Evolutionary conservation across 2,888 invertebrate species (phyloP), one percentile per base, ranked within the genome.

Genomic region (Macropis europaea): DNA sequence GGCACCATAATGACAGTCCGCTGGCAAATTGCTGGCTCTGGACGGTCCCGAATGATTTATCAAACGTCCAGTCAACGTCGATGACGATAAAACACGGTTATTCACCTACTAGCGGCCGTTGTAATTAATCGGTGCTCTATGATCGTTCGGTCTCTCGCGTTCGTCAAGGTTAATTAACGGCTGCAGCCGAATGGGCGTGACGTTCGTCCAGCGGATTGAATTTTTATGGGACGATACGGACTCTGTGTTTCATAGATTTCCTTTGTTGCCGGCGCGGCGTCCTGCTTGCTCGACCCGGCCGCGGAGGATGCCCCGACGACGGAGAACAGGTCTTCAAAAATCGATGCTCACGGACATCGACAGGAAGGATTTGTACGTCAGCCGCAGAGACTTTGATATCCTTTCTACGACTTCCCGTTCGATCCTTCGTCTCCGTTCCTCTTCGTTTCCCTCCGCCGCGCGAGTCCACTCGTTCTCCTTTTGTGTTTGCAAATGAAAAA

Each of bases 21-120:
- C 59, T 79, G 71, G 79, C 77, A 79, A 79, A 79, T 79, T 79
- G 70, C 79, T 67, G 70, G 70, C 72, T 61, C 52, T 56, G 57
- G 71, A 74, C 57, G 50, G 59, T 63, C 67, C 50, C 59, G 52
- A 56, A 70, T 78, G 77, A 81, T 80, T 80, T 80, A 80, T 80
- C 81, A 64, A 56, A 38, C 64, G 73, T 76, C 76, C n/a, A n/a
- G 72, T 60, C 67, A 78, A 56, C 60, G 64, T 67, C 50, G 77
- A 48, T 52, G 19, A 36, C 56, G 67, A 50, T 61, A 52, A 54
- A 40, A 68, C 38, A 76, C 63, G 61, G 68, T 79, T 75, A 36
- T 70, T 62, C 54, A n/a, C n/a, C n/a, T 54, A 48, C 59, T 61
- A 36, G 42, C 61, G 45, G n/a, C n/a, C n/a, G n/a, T n/a, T n/a